Percentiles rank a stretch among this genome's conserved stretches.
phyloP scores from a whole-genome alignment of 2,113 vertebrate species.

The Chaenocephalus aceratus region DNA sequence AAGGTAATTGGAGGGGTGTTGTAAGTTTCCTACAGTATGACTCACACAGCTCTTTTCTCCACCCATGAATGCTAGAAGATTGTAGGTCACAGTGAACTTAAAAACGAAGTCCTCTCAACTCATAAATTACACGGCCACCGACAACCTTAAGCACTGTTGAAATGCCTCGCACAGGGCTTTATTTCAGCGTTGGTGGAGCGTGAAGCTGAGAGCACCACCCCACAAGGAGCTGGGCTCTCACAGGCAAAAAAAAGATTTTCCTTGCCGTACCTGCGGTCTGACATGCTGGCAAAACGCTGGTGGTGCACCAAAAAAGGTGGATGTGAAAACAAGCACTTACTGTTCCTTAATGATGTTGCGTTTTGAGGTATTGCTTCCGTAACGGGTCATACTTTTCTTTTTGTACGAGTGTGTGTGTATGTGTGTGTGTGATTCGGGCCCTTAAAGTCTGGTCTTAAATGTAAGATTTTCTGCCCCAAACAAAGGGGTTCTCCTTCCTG shows the following conservation, averaged over 20 bases:
- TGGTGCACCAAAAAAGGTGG: constrained; percentile 55
- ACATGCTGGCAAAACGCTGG: constrained; percentile 67
- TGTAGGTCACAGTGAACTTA: constrained; percentile 78
- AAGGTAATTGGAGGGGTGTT: constrained; percentile 81
- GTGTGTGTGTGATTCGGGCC: constrained; percentile 30
- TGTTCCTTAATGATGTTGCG: constrained; percentile 61
- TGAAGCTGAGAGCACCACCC: constrained; percentile 80
- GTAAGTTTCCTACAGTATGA: constrained; percentile 81
- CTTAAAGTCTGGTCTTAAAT: constrained; percentile 64
- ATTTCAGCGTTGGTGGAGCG: constrained; percentile 83
- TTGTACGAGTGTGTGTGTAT: neutral
- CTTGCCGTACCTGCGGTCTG: constrained; percentile 78
- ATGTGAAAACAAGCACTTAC: constrained; percentile 68
- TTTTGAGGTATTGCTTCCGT: constrained; percentile 62
- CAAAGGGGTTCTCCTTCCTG: constrained; percentile 76
- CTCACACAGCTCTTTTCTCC: constrained; percentile 77
- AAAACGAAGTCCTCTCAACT: constrained; percentile 77
- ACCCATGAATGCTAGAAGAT: constrained; percentile 78
- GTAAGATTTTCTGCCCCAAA: constrained; percentile 57
- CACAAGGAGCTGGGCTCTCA: constrained; percentile 77
- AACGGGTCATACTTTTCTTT: constrained; percentile 38
- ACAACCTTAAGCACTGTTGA: constrained; percentile 86
- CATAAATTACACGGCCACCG: constrained; percentile 83
- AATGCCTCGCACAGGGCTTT: constrained; percentile 85
- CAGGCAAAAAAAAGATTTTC: constrained; percentile 75